These are phyloP conservation scores for Maniola jurtina DNA, from an alignment of 1,140 invertebrate species.

Conservation along the genomic window DNA sequence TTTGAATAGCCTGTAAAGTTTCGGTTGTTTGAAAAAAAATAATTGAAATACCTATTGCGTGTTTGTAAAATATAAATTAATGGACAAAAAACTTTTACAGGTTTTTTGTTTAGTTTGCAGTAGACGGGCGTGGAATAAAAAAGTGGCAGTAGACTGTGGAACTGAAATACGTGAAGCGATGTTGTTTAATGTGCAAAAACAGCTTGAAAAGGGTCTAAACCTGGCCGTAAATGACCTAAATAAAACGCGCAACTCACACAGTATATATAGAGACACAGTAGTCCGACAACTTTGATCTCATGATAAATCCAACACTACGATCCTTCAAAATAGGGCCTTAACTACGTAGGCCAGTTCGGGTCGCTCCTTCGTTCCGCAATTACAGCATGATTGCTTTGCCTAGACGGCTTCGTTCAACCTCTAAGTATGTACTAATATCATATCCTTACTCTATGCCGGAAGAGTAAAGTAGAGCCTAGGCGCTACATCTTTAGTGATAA, in stretches of 20 bases:
- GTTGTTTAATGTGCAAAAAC: slow-evolving; percentile 23
- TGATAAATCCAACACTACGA: no score
- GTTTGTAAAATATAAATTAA: background rate
- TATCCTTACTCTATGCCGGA: no score
- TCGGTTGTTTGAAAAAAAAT: background rate
- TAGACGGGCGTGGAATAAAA: background rate
- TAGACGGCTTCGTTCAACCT: no score
- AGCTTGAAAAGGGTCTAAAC: slow-evolving; percentile 20
- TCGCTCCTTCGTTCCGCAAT: no score
- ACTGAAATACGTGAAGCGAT: slow-evolving; percentile 13
- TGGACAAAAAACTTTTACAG: background rate
- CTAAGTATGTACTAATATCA: no score
- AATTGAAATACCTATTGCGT: background rate
- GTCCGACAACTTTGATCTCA: no score
- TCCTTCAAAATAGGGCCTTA: no score
- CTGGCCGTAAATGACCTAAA: slow-evolving; percentile 14
- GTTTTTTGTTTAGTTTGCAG: slow-evolving; percentile 15
- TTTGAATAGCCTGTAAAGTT: background rate
- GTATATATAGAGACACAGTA: no score
- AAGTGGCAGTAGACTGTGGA: background rate
- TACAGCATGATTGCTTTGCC: no score
- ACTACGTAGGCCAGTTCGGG: no score
- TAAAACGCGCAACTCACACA: background rate
- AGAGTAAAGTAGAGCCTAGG: no score
- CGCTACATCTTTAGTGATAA: no score